These are phyloP conservation scores for Characodon lateralis DNA, from an alignment of 2,797 vertebrate species.

Conservation along the genomic window DNA sequence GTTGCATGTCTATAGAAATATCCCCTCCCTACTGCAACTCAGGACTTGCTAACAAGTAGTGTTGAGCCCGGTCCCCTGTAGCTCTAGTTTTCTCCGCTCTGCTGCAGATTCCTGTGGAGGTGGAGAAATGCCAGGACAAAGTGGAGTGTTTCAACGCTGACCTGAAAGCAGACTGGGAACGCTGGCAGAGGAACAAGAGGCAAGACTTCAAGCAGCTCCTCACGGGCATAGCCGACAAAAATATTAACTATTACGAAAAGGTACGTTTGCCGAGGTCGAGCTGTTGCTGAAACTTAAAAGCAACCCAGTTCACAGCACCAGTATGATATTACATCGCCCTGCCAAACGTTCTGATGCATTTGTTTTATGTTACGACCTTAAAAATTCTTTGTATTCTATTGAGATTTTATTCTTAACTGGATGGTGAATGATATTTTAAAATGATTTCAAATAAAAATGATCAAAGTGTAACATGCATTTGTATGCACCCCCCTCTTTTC, in stretches of 20 bases:
- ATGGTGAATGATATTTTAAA: not conserved
- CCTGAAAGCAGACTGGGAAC: constrained; percentile 97
- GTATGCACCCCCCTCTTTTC: not conserved
- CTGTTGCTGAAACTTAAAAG: not conserved
- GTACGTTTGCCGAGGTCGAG: constrained; percentile 59
- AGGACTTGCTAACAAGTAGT: constrained; percentile 21
- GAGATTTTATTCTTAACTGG: not conserved
- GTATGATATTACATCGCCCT: not conserved
- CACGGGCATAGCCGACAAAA: constrained; percentile 93
- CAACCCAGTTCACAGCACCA: too few relatives aligned
- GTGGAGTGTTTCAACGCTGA: constrained; percentile 97
- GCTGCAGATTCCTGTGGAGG: constrained; percentile 88
- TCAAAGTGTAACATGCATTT: not conserved
- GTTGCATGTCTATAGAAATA: not conserved
- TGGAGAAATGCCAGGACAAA: constrained; percentile 95
- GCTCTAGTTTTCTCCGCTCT: constrained; percentile 51
- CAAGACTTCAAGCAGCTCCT: constrained; percentile 96
- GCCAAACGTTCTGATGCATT: not conserved
- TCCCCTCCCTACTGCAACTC: not conserved
- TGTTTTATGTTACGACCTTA: not conserved
- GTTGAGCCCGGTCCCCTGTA: constrained; percentile 38
- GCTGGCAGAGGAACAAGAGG: constrained; percentile 97
- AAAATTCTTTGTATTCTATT: not conserved
- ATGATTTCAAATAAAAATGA: not conserved
- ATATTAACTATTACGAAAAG: constrained; percentile 96